phyloP scores from a whole-genome alignment of 1,140 invertebrate genomes.

The Anoplolepis gracilipes region DNA sequence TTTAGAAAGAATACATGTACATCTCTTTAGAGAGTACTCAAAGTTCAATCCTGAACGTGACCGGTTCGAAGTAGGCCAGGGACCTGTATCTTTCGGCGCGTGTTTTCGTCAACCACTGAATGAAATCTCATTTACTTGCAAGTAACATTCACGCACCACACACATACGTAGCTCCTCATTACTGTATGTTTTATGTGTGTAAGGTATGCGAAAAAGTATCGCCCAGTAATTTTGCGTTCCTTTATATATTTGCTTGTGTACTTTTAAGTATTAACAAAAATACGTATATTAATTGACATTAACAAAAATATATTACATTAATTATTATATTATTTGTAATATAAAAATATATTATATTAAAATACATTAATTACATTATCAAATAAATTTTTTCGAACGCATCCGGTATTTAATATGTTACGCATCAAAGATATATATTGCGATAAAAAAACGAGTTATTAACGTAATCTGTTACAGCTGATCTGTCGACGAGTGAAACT shows the following conservation, averaged over 20 bases:
- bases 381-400: background rate
- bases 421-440: background rate
- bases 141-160: background rate
- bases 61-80: conserved; percentile 77
- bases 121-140: conserved; percentile 66
- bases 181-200: background rate
- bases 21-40: conserved; percentile 30
- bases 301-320: too few species aligned
- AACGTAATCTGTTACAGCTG: conserved; percentile 26
- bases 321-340: too few species aligned
- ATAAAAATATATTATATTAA: too few species aligned
- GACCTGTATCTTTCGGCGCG: conserved; percentile 77
- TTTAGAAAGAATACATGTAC: background rate
- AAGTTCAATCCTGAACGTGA: conserved; percentile 80
- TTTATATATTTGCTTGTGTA: background rate
- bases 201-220: conserved; percentile 3
- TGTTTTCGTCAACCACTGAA: conserved; percentile 40
- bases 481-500: conserved; percentile 28
- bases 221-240: background rate
- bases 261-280: background rate
- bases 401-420: background rate
- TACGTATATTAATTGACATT: conserved; percentile 12
- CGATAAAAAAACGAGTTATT: background rate
- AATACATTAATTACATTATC: background rate
- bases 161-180: background rate